These are phyloP conservation scores for Panthera tigris DNA, from an alignment of 2,113 vertebrate genomes.

Conservation along the genomic window DNA sequence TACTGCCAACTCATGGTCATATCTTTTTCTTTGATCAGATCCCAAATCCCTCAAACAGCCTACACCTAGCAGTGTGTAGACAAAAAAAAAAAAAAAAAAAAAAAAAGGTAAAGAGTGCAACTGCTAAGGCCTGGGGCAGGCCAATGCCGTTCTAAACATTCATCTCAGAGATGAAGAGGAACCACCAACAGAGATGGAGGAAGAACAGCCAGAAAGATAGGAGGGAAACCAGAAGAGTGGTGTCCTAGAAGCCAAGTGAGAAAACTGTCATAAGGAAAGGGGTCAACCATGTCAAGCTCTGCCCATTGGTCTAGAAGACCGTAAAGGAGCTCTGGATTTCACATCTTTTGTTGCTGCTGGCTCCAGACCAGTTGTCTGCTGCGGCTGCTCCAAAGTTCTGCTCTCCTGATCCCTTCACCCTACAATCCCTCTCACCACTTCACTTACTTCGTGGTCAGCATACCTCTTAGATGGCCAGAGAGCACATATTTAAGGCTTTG, in stretches of 20 bases:
- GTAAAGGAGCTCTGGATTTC: background rate
- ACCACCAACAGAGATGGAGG: background rate
- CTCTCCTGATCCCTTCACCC: background rate
- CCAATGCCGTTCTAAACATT: background rate
- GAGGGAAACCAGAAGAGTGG: background rate
- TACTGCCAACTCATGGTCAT: conserved; percentile 38
- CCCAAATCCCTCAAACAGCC: background rate
- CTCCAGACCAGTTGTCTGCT: background rate
- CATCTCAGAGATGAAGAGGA: background rate
- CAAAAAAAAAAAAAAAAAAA: background rate
- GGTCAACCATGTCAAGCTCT: background rate
- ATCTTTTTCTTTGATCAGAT: background rate
- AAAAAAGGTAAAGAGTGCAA: background rate
- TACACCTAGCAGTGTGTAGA: background rate
- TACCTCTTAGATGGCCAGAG: background rate
- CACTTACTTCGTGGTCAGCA: background rate
- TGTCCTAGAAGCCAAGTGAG: background rate
- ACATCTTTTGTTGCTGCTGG: background rate
- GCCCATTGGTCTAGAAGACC: too few species aligned
- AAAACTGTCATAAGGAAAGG: background rate
- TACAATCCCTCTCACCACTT: background rate
- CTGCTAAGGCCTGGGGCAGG: too few species aligned
- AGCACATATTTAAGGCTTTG: background rate
- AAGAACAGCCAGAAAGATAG: background rate
- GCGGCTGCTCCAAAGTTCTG: background rate